Base-by-base conservation (phyloP, 2,113 vertebrate species). In the Cololabis saira region DNA sequence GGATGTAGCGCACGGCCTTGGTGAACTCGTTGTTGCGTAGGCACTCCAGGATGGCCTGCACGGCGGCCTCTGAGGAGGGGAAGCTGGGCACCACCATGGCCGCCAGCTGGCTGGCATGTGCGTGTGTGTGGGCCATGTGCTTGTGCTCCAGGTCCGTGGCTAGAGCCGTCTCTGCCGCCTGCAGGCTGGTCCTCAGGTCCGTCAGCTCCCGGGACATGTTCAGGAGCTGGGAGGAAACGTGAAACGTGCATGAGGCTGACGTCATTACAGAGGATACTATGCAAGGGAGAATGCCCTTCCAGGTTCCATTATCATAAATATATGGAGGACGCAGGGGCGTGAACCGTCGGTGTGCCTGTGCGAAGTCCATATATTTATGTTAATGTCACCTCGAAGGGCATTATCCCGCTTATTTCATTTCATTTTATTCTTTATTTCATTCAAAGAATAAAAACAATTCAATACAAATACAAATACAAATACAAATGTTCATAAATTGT, bases 161-260 rank as follows among this genome's bases (percentile, higher is more conserved):
- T 0, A 96, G 90, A 11, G 93, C 93, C 2, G 94, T 91, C 16
- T 94, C 95, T 15, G 98, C 96, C 19, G 95, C 94, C 87, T 95
- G 95, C 56, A 99, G 94, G 64, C 94, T 96, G 77, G 89, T 93
- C 93, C 94, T 97, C 83, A 99, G 73, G 40, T 96, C 95, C n/a
- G 94, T 97, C 72, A 99, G 93, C 83, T 99, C 98, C 76, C 95
- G 94, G 45, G 98, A 99, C 97, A 99, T 98, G 85, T 99, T 99
- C 78, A 98, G 90, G 54, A 99, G 92, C 98, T 99, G 72, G 0
- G 4, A 40, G 41, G 59, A 19, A 22, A 16, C 15, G 33, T 12
- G 64, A 12, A 61, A n/a, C n/a, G 60, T 52, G 49, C 58, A 47
- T 63, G 9, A 64, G 41, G 13, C 4, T 33, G 19, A 33, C 22